Conservation (phyloP, 2,888 invertebrate species). For the Troglohyphantes excavatus region DNA sequence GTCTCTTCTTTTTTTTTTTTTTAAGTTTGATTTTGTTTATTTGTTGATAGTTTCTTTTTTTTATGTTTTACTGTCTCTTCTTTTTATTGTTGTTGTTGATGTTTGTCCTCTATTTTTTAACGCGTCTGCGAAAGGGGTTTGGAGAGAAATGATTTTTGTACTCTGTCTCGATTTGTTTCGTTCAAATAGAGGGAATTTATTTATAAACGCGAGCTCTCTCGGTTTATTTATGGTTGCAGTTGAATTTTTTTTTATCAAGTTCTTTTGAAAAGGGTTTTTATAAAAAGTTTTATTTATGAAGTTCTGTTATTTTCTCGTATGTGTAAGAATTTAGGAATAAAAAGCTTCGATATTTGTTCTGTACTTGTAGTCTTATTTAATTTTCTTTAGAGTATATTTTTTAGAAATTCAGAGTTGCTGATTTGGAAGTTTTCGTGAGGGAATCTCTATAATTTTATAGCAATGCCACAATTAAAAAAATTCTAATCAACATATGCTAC, state of each 20-base stretch:
- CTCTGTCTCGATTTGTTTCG: slow-evolving; percentile 58
- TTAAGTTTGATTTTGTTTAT: slow-evolving; percentile 28
- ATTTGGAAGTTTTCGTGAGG: too few relatives aligned
- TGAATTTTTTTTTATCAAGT: slow-evolving; percentile 10
- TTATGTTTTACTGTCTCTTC: background rate
- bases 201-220: slow-evolving; percentile 23
- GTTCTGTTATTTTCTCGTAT: too few relatives aligned
- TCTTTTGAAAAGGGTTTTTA: background rate
- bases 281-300: too few relatives aligned
- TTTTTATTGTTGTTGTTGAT: slow-evolving; percentile 34
- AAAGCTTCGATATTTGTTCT: too few relatives aligned
- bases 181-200: slow-evolving; percentile 41
- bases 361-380: too few relatives aligned
- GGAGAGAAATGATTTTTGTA: slow-evolving; percentile 75
- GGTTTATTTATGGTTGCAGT: slow-evolving; percentile 8
- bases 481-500: too few relatives aligned
- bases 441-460: too few relatives aligned
- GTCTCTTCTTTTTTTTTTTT: slow-evolving; percentile 32
- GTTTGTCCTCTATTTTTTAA: slow-evolving; percentile 37
- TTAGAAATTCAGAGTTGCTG: too few relatives aligned
- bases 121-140: slow-evolving; percentile 37
- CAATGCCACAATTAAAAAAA: too few relatives aligned
- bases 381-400: too few relatives aligned
- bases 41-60: slow-evolving; percentile 4
- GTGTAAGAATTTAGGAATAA: too few relatives aligned